These are phyloP conservation scores for Heliconius eleuchia DNA, from an alignment of 1,140 invertebrate species.

Conservation along the genomic window DNA sequence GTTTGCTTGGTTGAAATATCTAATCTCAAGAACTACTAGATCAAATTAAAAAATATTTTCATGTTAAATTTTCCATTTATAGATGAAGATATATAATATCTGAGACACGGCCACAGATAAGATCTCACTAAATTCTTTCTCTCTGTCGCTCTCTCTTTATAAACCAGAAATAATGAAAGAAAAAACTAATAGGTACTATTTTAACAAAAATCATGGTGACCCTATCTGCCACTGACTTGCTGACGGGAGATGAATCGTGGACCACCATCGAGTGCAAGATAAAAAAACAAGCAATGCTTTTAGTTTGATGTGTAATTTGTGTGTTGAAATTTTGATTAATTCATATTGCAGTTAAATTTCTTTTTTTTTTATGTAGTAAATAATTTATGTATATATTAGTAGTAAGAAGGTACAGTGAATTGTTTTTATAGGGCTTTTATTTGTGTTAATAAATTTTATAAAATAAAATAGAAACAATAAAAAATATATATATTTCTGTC, in stretches of 20 bases:
- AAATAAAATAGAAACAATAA: no score
- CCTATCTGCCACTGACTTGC: conserved; percentile 27
- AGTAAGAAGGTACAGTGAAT: background rate
- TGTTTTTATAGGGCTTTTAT: background rate
- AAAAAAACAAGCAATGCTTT: conserved; percentile 39
- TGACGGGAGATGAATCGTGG: conserved; percentile 35
- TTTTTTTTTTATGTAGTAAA: background rate
- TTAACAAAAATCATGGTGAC: conserved; percentile 17
- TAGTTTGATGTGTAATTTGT: conserved; percentile 37
- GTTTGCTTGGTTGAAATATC: no score
- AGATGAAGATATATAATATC: no score
- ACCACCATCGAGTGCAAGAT: conserved; percentile 38
- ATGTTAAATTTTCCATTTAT: no score
- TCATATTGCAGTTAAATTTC: background rate
- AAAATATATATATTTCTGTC: no score
- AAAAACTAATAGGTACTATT: background rate
- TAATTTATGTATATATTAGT: background rate
- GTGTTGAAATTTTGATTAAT: conserved; percentile 40
- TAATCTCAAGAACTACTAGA: no score
- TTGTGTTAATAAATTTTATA: background rate
- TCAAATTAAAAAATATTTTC: no score
- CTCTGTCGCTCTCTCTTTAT: no score
- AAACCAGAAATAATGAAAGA: no score
- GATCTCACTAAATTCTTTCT: no score
- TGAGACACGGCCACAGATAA: no score